These are phyloP conservation scores for Onychostruthus taczanowskii DNA, from an alignment of 2,113 vertebrate genomes.

Conservation along the genomic window DNA sequence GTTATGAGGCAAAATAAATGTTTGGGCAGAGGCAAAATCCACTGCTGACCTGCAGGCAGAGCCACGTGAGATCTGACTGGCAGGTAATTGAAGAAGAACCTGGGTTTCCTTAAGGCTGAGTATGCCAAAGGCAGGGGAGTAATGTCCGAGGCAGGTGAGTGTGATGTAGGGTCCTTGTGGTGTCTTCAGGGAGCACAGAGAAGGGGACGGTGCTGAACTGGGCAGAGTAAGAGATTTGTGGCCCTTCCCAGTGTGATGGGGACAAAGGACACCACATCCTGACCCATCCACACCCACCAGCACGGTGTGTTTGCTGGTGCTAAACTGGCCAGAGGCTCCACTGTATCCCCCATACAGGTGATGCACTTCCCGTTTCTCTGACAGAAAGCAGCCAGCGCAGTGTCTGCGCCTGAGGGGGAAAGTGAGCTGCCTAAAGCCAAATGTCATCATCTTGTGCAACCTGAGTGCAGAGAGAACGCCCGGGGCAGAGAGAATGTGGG, in stretches of 20 bases:
- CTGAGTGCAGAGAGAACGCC: background rate
- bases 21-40: background rate
- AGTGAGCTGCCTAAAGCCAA: background rate
- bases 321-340: background rate
- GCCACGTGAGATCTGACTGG: fast-evolving
- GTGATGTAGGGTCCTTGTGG: fast-evolving
- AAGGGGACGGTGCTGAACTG: fast-evolving
- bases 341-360: fast-evolving
- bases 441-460: background rate
- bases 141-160: too few species aligned
- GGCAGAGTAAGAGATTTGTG: background rate
- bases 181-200: background rate
- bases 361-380: background rate
- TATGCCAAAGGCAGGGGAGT: background rate
- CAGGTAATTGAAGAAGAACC: background rate
- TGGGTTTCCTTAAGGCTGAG: background rate
- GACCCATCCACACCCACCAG: background rate
- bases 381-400: background rate
- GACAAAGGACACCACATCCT: background rate
- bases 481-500: background rate
- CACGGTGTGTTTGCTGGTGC: too few species aligned
- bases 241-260: background rate
- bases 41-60: background rate
- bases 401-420: too few species aligned
- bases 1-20: background rate